phyloP scores from a whole-genome alignment of 2,888 invertebrate species.

The Octonoba sinensis region DNA sequence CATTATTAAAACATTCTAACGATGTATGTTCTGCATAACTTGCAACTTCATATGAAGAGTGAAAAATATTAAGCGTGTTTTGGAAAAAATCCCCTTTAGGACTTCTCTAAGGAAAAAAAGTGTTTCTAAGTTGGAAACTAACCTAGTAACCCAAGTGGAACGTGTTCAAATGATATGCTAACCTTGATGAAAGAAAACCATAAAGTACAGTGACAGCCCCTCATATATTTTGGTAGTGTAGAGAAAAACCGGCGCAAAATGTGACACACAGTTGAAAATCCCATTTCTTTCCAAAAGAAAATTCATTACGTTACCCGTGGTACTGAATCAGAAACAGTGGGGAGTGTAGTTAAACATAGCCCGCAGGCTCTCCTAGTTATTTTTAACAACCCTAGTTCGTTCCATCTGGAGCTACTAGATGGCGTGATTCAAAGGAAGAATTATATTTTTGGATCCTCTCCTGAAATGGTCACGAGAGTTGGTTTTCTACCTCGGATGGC shows the following conservation, averaged over 20 bases:
- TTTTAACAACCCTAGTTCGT: slow-evolving; percentile 6
- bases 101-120: too few species aligned
- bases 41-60: too few species aligned
- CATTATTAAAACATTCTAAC: too few species aligned
- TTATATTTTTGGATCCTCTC: slow-evolving; percentile 59
- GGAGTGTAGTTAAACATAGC: slow-evolving; percentile 44
- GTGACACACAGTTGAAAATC: slow-evolving; percentile 18
- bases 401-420: slow-evolving; percentile 14
- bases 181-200: slow-evolving; percentile 46
- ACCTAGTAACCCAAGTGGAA: slow-evolving; percentile 7
- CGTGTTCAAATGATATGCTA: slow-evolving; percentile 14
- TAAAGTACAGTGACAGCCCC: slow-evolving; percentile 30
- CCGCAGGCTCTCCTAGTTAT: slow-evolving; percentile 9
- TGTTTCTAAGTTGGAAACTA: neutral
- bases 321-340: slow-evolving; percentile 25
- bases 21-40: too few species aligned
- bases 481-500: slow-evolving; percentile 39
- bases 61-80: too few species aligned
- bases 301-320: slow-evolving; percentile 14
- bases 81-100: too few species aligned
- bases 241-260: slow-evolving; percentile 16
- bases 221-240: neutral
- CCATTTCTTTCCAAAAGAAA: slow-evolving; percentile 9
- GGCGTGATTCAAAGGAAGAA: slow-evolving; percentile 41
- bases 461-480: slow-evolving; percentile 30